Evolutionary conservation across 2,113 vertebrate genomes (phyloP).

Genomic region (Apodemus sylvaticus): DNA sequence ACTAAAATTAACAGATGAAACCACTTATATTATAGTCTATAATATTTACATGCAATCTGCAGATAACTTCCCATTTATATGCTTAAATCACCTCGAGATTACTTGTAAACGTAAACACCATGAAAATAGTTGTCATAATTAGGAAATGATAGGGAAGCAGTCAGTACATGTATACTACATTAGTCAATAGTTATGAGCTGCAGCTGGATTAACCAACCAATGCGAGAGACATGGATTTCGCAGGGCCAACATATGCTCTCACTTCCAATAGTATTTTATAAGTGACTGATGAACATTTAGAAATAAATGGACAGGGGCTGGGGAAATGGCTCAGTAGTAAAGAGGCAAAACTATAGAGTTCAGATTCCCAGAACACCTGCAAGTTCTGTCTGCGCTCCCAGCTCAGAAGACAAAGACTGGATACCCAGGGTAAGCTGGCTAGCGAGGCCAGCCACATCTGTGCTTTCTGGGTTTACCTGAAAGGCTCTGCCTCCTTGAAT

Average conservation of each 20-base stretch:
- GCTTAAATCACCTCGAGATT: background rate
- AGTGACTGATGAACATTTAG: constrained; percentile 5
- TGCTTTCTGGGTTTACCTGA: background rate
- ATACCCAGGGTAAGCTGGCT: background rate
- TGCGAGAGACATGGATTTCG: background rate
- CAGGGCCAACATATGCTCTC: background rate
- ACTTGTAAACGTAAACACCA: background rate
- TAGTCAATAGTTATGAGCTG: background rate
- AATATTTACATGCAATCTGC: background rate
- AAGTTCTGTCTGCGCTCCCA: no score
- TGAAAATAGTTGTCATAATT: background rate
- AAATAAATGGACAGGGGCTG: background rate
- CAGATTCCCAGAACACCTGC: background rate
- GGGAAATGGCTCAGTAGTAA: background rate
- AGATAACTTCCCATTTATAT: background rate
- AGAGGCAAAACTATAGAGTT: background rate
- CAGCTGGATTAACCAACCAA: background rate
- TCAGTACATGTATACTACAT: background rate
- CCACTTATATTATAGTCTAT: background rate
- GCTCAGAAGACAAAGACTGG: background rate
- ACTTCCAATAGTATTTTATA: background rate
- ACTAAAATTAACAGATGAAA: background rate
- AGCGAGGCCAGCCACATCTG: background rate
- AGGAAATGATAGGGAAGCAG: background rate
- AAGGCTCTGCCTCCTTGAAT: background rate